Conservation (phyloP, 2,113 vertebrate genomes). For the Verasper variegatus region DNA sequence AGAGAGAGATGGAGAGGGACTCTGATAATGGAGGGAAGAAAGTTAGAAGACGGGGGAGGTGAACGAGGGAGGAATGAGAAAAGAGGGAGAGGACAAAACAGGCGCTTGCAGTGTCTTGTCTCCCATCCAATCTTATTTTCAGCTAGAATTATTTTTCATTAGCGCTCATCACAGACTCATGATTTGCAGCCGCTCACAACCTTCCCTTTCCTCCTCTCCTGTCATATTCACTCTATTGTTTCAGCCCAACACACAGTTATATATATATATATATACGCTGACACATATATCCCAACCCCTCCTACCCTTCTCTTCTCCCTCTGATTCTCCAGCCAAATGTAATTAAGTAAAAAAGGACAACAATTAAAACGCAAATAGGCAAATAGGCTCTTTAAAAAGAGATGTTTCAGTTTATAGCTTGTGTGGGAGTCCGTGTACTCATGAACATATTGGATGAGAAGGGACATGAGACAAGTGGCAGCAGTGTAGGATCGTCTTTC, state of each 20-base stretch:
- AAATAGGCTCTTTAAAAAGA: conserved; percentile 16
- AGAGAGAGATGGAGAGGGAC: conserved; percentile 20
- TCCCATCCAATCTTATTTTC: conserved; percentile 52
- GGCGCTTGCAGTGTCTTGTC: conserved; percentile 22
- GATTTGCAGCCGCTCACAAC: conserved; percentile 23
- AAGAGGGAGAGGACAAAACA: conserved; percentile 19
- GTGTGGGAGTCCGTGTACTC: conserved; percentile 9
- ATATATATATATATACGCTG: not conserved
- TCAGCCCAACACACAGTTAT: not conserved
- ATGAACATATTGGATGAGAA: conserved; percentile 23
- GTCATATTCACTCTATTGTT: conserved; percentile 12
- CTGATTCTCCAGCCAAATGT: conserved; percentile 5
- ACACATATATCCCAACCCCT: not conserved
- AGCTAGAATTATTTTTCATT: conserved; percentile 53
- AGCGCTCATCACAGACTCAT: conserved; percentile 39
- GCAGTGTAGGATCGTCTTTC: conserved; percentile 1
- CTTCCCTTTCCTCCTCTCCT: conserved; percentile 7
- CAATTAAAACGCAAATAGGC: too few species aligned
- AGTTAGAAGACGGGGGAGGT: not conserved
- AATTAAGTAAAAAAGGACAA: conserved; percentile 38
- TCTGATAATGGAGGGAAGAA: conserved; percentile 32
- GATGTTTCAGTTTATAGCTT: conserved; percentile 3
- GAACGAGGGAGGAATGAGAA: conserved; percentile 42
- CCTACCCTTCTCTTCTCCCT: not conserved
- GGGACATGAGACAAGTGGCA: conserved; percentile 13